Percentiles rank a stretch among this genome's conserved stretches.
Evolutionary conservation across 2,113 vertebrate species (phyloP).

Genomic region (Callipepla californica): DNA sequence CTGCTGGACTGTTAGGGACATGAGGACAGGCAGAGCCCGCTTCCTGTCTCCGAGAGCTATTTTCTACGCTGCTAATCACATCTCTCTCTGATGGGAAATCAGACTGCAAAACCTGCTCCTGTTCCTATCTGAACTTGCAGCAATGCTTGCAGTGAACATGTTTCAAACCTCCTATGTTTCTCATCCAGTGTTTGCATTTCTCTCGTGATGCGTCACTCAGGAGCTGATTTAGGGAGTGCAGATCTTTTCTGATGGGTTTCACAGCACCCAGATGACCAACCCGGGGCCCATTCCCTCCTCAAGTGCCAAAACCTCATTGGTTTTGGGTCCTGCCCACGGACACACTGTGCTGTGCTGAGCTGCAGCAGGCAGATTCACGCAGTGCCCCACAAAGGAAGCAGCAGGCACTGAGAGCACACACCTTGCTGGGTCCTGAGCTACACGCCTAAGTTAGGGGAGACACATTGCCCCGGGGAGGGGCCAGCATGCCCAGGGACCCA

Average conservation of each 20-base stretch:
- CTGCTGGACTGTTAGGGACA: background rate
- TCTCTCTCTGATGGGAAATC: background rate
- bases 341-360: background rate
- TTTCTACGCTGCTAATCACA: background rate
- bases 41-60: background rate
- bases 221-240: too few relatives aligned
- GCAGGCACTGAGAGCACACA: background rate
- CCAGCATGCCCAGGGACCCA: background rate
- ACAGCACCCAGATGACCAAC: too few relatives aligned
- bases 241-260: too few relatives aligned
- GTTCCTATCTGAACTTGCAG: background rate
- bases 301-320: too few relatives aligned
- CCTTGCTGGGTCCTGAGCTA: background rate
- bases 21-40: background rate
- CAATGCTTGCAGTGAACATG: background rate
- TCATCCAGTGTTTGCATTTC: background rate
- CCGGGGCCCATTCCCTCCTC: too few relatives aligned
- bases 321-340: too few relatives aligned
- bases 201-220: too few relatives aligned
- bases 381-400: background rate
- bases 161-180: background rate
- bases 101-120: background rate
- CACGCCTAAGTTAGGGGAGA: background rate
- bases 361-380: background rate
- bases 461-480: background rate